phyloP scores from a whole-genome alignment of 2,888 invertebrate species.

The Myopa tessellatipennis region DNA sequence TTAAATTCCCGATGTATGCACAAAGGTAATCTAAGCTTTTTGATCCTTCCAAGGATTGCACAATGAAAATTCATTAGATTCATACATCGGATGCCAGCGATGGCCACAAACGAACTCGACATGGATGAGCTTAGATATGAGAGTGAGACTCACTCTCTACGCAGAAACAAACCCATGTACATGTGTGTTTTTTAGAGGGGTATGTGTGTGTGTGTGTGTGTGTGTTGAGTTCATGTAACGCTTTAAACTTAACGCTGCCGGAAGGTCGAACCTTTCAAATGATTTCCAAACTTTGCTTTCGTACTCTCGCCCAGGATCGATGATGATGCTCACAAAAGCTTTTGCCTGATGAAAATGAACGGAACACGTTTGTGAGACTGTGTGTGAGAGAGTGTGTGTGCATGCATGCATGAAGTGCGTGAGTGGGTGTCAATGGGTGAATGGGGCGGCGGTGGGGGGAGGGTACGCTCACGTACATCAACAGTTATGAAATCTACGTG shows the following conservation, averaged over 20 bases:
- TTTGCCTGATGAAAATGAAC: not conserved
- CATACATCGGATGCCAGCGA: too few species aligned
- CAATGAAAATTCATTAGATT: too few species aligned
- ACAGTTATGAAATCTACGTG: slow-evolving; percentile 33
- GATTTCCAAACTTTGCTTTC: slow-evolving; percentile 27
- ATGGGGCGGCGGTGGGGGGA: not conserved
- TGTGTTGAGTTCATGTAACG: not conserved
- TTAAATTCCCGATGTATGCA: too few species aligned
- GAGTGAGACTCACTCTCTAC: too few species aligned
- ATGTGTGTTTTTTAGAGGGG: too few species aligned
- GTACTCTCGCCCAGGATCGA: not conserved
- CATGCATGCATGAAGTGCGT: not conserved
- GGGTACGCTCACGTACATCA: not conserved
- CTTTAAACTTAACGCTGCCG: not conserved
- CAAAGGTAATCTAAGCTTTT: too few species aligned
- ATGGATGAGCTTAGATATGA: too few species aligned
- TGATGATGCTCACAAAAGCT: slow-evolving; percentile 8
- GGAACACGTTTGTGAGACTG: not conserved
- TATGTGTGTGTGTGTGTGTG: not conserved
- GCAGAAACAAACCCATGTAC: too few species aligned
- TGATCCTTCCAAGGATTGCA: too few species aligned
- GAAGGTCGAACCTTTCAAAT: slow-evolving; percentile 12
- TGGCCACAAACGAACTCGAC: too few species aligned
- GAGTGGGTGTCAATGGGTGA: not conserved
- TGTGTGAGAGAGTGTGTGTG: not conserved